Percentiles rank a stretch among this genome's conserved stretches.
Conservation (phyloP, 2,888 invertebrate species). For the Leucophenga montana region DNA sequence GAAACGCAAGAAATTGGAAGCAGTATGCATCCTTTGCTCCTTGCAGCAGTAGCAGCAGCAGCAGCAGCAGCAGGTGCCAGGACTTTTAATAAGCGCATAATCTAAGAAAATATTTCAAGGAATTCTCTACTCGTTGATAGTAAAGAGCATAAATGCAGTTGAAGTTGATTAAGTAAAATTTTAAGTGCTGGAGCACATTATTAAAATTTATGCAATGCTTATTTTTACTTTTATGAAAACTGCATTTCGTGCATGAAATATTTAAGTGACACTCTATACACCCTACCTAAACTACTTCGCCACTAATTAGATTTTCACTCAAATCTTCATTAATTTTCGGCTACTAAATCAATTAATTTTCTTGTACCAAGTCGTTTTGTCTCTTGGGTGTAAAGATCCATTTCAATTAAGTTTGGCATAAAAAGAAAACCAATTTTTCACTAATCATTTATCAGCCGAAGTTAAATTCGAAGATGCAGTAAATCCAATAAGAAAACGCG, state of each 20-base stretch:
- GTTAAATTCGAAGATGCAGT: constrained; percentile 14
- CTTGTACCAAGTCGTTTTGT: constrained; percentile 50
- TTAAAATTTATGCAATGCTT: constrained; percentile 15
- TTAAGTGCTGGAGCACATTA: constrained; percentile 15
- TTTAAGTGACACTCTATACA: constrained; percentile 43
- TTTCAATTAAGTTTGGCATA: neutral
- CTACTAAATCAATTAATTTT: constrained; percentile 66
- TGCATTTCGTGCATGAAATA: constrained; percentile 48
- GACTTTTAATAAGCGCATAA: constrained; percentile 16
- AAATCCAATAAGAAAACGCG: neutral
- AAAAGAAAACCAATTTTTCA: constrained; percentile 28
- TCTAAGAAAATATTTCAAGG: constrained; percentile 9
- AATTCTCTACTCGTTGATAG: constrained; percentile 16
- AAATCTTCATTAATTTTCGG: constrained; percentile 60
- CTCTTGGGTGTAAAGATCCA: constrained; percentile 8
- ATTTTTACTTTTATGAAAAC: constrained; percentile 29
- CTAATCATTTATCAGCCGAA: constrained; percentile 29
- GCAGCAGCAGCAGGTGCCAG: constrained; percentile 49
- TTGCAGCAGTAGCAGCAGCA: neutral
- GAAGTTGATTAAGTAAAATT: constrained; percentile 19
- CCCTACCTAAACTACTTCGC: constrained; percentile 22
- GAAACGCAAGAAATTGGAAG: neutral
- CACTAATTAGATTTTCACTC: constrained; percentile 61
- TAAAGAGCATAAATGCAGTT: neutral
- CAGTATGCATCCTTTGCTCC: constrained; percentile 27